A percentile compares a stretch with the other conserved stretches of the same genome.
Conservation (phyloP, 2,888 invertebrate species). For the Rhyacophila evoluta region DNA sequence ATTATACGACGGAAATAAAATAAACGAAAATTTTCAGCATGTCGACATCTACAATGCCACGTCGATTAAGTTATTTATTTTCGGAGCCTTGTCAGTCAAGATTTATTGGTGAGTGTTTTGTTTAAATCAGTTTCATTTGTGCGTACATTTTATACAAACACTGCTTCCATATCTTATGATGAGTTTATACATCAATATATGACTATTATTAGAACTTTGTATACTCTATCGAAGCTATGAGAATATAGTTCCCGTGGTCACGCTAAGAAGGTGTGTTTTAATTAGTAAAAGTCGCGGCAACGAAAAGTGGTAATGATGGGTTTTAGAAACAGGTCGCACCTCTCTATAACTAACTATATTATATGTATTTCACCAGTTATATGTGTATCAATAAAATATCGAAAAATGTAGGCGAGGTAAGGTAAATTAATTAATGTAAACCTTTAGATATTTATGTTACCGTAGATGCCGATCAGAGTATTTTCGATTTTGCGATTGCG, state of each 20-base stretch:
- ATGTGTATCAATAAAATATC: neutral
- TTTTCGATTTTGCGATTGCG: too few relatives aligned
- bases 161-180: too few relatives aligned
- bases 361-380: neutral
- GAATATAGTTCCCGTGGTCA: constrained; percentile 5
- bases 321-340: neutral
- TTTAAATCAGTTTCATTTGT: too few relatives aligned
- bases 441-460: neutral
- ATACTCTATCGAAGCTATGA: neutral
- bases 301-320: neutral
- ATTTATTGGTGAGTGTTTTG: too few relatives aligned
- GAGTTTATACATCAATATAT: too few relatives aligned
- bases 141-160: too few relatives aligned
- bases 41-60: too few relatives aligned
- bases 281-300: constrained; percentile 13
- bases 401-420: neutral
- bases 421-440: neutral
- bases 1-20: too few relatives aligned
- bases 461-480: too few relatives aligned
- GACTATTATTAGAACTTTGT: neutral
- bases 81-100: too few relatives aligned
- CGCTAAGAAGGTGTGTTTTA: constrained; percentile 36
- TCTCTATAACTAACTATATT: neutral
- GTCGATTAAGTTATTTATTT: too few relatives aligned
- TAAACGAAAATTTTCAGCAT: too few relatives aligned